Conservation (phyloP, 1,140 invertebrate genomes). For the Bombyx mori region ASM3026992v2 NC_085128.1:5842001-5842500, state of each 20-base stretch:
- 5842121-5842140: conserved; percentile 58
- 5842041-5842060: conserved; percentile 19
- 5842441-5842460: too few species aligned
- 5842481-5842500: too few species aligned
- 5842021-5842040: conserved; percentile 24
- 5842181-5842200: conserved; percentile 22
- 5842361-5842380: too few species aligned
- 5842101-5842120: conserved; percentile 61
- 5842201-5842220: conserved; percentile 16
- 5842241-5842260: conserved; percentile 18
- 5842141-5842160: conserved; percentile 45
- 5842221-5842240: conserved; percentile 17
- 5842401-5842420: too few species aligned
- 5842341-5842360: too few species aligned
- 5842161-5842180: conserved; percentile 32
- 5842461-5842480: too few species aligned
- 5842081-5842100: conserved; percentile 63
- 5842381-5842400: too few species aligned
- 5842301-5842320: too few species aligned
- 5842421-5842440: too few species aligned
- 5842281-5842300: too few species aligned
- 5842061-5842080: conserved; percentile 55
- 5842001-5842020: conserved; percentile 13
- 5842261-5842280: background rate
- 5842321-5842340: too few species aligned